Evolutionary conservation across 2,888 invertebrate genomes (phyloP).

Genomic region (Theodoxus fluviatilis): DNA sequence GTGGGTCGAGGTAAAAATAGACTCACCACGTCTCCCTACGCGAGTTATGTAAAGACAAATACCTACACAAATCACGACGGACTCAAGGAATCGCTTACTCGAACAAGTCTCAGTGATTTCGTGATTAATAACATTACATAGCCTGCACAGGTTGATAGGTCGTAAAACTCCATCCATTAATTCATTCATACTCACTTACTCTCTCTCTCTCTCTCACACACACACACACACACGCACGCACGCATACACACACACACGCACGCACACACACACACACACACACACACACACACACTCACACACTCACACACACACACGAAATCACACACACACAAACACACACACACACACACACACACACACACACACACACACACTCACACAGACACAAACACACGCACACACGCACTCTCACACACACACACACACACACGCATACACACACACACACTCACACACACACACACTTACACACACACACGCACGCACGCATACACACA

Average conservation of each 20-base stretch:
- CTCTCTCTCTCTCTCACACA: too few species aligned
- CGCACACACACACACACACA: slow-evolving; percentile 9
- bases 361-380: slow-evolving; percentile 9
- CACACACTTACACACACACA: neutral
- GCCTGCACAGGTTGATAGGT: too few species aligned
- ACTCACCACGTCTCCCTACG: too few species aligned
- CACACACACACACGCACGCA: neutral
- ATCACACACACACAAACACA: neutral
- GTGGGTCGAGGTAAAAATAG: too few species aligned
- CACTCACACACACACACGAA: neutral
- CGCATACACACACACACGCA: neutral
- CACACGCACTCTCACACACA: neutral
- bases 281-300: neutral
- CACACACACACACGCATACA: slow-evolving; percentile 19
- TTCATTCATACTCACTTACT: too few species aligned
- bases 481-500: neutral
- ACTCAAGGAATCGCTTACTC: too few species aligned
- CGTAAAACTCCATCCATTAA: too few species aligned
- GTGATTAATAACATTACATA: too few species aligned
- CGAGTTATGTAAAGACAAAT: too few species aligned
- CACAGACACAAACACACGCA: neutral
- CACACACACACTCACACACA: slow-evolving; percentile 2
- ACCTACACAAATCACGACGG: too few species aligned
- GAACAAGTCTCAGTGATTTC: too few species aligned
- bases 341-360: neutral